Conservation (phyloP, 2,113 vertebrate genomes). For the Nothocercus julius region DNA sequence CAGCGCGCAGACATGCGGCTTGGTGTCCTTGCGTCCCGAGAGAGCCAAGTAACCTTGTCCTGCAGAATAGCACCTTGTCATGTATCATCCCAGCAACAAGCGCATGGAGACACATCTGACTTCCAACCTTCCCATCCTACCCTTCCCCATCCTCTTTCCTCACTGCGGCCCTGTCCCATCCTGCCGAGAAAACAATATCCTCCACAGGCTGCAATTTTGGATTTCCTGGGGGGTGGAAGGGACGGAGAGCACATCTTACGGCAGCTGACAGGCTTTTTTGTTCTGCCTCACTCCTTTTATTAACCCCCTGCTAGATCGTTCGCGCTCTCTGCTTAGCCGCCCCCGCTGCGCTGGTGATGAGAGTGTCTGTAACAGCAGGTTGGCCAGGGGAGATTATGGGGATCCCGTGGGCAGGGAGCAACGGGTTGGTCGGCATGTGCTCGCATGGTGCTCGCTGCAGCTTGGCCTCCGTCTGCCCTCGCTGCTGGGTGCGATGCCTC, state of each 20-base stretch:
- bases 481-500: background rate
- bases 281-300: slow-evolving; percentile 64
- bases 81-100: background rate
- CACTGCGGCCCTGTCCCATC: background rate
- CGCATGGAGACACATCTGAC: background rate
- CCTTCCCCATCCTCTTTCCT: background rate
- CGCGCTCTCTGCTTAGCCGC: slow-evolving; percentile 28
- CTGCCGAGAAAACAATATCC: background rate
- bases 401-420: slow-evolving; percentile 47
- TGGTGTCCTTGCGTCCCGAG: background rate
- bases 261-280: slow-evolving; percentile 57
- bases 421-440: slow-evolving; percentile 23
- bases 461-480: slow-evolving; percentile 54
- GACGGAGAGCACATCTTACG: slow-evolving; percentile 52
- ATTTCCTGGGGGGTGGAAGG: slow-evolving; percentile 59
- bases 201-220: slow-evolving; percentile 45
- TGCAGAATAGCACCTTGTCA: background rate
- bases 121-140: background rate
- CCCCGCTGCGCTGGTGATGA: slow-evolving; percentile 74
- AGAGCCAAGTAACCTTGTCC: background rate
- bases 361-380: slow-evolving; percentile 71
- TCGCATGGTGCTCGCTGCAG: slow-evolving; percentile 55
- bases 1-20: background rate
- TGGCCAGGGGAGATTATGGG: slow-evolving; percentile 71
- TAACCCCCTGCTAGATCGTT: slow-evolving; percentile 69